phyloP scores from a whole-genome alignment of 2,113 vertebrate genomes.

The Peromyscus leucopus region DNA sequence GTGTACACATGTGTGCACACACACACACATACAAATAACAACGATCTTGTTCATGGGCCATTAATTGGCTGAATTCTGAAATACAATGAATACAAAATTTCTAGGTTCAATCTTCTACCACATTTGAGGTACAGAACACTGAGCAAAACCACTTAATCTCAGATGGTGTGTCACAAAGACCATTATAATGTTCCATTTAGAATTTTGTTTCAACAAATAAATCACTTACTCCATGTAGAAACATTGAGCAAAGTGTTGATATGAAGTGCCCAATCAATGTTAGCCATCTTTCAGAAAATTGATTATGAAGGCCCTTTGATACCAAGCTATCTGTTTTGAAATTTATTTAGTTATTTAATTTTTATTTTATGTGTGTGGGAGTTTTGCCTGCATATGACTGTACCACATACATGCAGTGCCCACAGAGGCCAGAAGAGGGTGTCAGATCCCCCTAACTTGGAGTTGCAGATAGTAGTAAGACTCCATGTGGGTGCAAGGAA shows the following conservation, averaged over 20 bases:
- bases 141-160: background rate
- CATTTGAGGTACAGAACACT: background rate
- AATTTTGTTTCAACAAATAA: slow-evolving; percentile 16
- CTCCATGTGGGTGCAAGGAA: background rate
- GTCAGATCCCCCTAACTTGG: background rate
- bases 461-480: background rate
- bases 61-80: background rate
- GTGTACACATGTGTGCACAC: rapidly evolving
- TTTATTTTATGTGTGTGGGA: background rate
- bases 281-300: slow-evolving; percentile 31
- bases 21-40: too few species aligned
- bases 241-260: background rate
- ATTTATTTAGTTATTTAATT: background rate
- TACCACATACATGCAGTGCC: background rate
- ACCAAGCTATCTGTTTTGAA: background rate
- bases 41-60: background rate
- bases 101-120: background rate
- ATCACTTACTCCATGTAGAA: background rate
- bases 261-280: background rate
- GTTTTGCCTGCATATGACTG: background rate
- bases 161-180: background rate
- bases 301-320: background rate
- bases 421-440: background rate
- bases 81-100: background rate
- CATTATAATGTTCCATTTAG: background rate